Base-by-base conservation (phyloP, 2,797 vertebrate genomes). In the Toxotes lorentzi region DNA sequence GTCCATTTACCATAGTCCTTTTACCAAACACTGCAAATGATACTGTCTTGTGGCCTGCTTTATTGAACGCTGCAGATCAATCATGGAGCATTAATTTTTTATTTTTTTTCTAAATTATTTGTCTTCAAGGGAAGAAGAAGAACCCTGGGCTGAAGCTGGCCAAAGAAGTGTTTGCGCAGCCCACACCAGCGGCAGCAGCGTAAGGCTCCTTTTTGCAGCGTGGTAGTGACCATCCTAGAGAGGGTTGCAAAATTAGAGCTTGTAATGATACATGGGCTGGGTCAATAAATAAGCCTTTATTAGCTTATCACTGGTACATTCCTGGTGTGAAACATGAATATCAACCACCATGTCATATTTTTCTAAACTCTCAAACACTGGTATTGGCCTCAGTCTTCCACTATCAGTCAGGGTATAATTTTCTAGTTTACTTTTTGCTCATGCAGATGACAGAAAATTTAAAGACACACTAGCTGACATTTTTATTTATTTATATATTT, bases 121-220 rank as follows among this genome's bases (percentile, higher is more conserved):
- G 51, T 72, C 38, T 85, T 17, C 2, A 35, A 98, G 97, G 96
- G 93, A 98, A 95, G 95, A 99, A 97, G 95, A 95, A 90, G 90
- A 96, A 95, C 95, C 96, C 95, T 71, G 95, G 96, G 92, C 96
- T 98, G 93, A 98, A 96, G 95, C 96, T 99, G 89, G 94, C 96
- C 77, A 97, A 95, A 91, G 97, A 97, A 93, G 97, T 96, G 9
- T 99, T 99, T 91, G 95, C 96, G 58, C 96, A 96, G 66, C 95
- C 97, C 57, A 81, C 95, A 91, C 94, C 96, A 67, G 96, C 96
- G 73, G 91, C 77, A 70, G 81, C 96, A 89, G 96, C 96, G 98
- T 99, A 96, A 97, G 98, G 7, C 51, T 79, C 50, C 27, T 57
- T 56, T 56, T 71, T 41, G 14, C 10, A 17, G 4, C 19, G 4